These are phyloP conservation scores for Ceratitis capitata DNA, from an alignment of 1,140 invertebrate species.

Conservation along the genomic window DNA sequence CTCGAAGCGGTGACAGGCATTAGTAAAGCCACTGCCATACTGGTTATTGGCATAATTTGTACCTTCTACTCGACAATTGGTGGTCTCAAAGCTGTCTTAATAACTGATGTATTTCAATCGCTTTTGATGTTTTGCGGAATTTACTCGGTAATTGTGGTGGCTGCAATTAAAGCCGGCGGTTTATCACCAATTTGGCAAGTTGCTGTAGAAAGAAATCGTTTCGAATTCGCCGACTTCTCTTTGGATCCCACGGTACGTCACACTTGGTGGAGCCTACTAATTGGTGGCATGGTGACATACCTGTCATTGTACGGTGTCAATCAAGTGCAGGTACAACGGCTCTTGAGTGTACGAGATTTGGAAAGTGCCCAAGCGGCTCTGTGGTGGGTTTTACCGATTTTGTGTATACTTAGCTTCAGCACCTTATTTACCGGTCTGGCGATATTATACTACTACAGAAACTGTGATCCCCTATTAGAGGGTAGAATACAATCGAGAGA, in stretches of 20 bases:
- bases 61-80: conserved; percentile 89
- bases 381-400: conserved; percentile 77
- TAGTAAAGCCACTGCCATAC: conserved; percentile 76
- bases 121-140: conserved; percentile 81
- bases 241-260: conserved; percentile 79
- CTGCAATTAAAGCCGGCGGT: conserved; percentile 72
- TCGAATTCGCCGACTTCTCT: conserved; percentile 70
- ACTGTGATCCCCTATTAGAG: conserved; percentile 77
- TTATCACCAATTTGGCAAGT: conserved; percentile 74
- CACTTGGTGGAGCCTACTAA: conserved; percentile 76
- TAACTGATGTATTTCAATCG: conserved; percentile 87
- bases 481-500: conserved; percentile 68
- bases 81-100: conserved; percentile 89
- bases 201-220: conserved; percentile 72
- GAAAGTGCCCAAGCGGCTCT: conserved; percentile 73
- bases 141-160: conserved; percentile 79
- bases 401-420: conserved; percentile 72
- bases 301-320: conserved; percentile 84
- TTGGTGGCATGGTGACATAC: conserved; percentile 81
- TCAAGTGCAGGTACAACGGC: conserved; percentile 87
- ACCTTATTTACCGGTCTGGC: conserved; percentile 82
- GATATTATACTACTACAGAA: conserved; percentile 79
- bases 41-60: conserved; percentile 81
- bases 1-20: conserved; percentile 87
- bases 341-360: conserved; percentile 79